Evolutionary conservation across 2,797 vertebrate genomes (phyloP), one percentile per base, ranked within the genome.

Genomic region (Falco biarmicus): DNA sequence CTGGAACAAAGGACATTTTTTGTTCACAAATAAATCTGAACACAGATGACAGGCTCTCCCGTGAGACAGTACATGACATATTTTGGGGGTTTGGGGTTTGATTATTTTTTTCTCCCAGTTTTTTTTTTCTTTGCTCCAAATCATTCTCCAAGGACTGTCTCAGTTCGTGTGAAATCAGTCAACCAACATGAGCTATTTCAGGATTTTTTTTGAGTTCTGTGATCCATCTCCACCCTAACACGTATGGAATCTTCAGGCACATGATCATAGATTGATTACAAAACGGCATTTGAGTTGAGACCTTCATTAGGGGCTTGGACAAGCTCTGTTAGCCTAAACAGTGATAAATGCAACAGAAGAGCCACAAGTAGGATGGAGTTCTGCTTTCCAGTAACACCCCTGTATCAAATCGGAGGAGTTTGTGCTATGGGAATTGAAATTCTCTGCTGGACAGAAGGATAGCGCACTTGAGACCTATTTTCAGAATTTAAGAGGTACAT

Each of bases 401-500:
- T 43, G 39, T 18, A 68, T 7, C 53, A 32, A 48, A 61, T 0
- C 65, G 47, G 29, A 77, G 13, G 7, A 37, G 45, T 19, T 24
- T n/a, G 29, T 11, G 21, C 75, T 78, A 43, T 51, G 61, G 68
- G 64, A 95, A 85, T 12, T 39, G 75, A 47, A 85, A 41, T 61
- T 87, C 77, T 60, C 75, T 57, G 37, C 74, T 19, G 86, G 61
- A 54, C 75, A 87, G 51, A 70, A 34, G 69, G 68, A 69, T 53
- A 80, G 41, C 43, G 59, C 92, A 39, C 65, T 56, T 10, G 84
- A 89, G 89, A 54, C 25, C 82, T 18, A 45, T 87, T 87, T 48
- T 34, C 79, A 87, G 82, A 69, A 86, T 95, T 94, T 86, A 88
- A 78, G 90, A 92, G 75, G 31, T 34, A 39, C 63, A 86, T 93